These are phyloP conservation scores for Strigops habroptila DNA, from an alignment of 2,113 vertebrate species.

Conservation along the genomic window DNA sequence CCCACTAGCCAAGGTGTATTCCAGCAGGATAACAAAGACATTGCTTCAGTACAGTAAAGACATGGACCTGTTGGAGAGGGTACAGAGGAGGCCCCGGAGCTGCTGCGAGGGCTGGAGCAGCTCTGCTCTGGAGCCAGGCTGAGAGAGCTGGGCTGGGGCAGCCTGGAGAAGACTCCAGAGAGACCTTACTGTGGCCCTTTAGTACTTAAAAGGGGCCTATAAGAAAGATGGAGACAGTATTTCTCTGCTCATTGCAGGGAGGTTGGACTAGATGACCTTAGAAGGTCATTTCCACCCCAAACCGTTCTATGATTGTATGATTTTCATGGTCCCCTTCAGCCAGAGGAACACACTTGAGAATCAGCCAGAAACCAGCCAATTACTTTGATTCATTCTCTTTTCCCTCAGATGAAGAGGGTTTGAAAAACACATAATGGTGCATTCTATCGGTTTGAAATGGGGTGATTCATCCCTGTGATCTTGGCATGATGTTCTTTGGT, in stretches of 20 bases:
- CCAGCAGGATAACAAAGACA: background rate
- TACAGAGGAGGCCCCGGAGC: background rate
- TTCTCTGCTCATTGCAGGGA: background rate
- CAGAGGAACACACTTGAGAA: background rate
- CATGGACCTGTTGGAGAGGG: background rate
- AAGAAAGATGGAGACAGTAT: background rate
- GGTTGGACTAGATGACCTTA: background rate
- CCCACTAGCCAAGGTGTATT: background rate
- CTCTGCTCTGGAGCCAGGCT: background rate
- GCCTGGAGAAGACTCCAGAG: background rate
- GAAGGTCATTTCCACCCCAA: background rate
- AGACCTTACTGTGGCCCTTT: background rate
- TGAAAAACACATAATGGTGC: background rate
- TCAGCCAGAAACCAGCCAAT: background rate
- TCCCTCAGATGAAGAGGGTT: background rate
- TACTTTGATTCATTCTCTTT: background rate
- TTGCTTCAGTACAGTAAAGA: background rate
- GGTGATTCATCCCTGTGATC: slow-evolving; percentile 3
- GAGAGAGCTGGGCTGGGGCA: background rate
- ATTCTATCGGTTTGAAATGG: slow-evolving; percentile 6
- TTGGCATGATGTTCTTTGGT: background rate
- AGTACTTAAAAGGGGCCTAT: background rate
- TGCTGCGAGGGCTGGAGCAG: too few relatives aligned
- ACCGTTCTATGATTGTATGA: background rate
- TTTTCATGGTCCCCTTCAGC: background rate